A percentile compares a stretch with the other conserved stretches of the same genome.
These are phyloP conservation scores for Achroia grisella DNA, from an alignment of 1,140 invertebrate species.

Conservation along the genomic window DNA sequence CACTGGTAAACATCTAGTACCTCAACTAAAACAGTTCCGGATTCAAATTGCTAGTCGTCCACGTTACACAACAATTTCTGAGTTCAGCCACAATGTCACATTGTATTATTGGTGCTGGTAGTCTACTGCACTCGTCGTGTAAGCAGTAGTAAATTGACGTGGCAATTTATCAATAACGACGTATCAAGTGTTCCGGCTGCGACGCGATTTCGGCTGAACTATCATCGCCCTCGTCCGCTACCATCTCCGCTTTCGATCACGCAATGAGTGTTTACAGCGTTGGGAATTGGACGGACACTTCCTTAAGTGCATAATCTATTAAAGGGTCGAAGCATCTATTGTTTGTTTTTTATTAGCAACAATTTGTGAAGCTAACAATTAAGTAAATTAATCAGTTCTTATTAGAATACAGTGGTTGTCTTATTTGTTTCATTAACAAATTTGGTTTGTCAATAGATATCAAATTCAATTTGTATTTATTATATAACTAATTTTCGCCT, in stretches of 20 bases:
- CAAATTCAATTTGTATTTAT: too few species aligned
- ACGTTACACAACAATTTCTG: not conserved
- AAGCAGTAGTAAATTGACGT: conserved; percentile 38
- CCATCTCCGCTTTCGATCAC: conserved; percentile 6
- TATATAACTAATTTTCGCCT: too few species aligned
- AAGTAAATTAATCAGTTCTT: too few species aligned
- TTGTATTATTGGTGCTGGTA: conserved; percentile 12
- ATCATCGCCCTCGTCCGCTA: conserved; percentile 25
- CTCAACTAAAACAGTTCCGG: too few species aligned
- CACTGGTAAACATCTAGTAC: too few species aligned
- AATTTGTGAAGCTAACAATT: too few species aligned
- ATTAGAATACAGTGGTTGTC: too few species aligned
- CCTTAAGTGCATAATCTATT: not conserved
- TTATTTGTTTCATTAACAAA: too few species aligned
- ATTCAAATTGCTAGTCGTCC: too few species aligned
- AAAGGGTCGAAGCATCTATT: too few species aligned
- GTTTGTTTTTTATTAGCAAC: too few species aligned
- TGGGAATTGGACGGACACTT: not conserved
- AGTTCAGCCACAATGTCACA: conserved; percentile 2
- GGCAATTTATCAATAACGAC: conserved; percentile 69
- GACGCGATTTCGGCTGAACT: conserved; percentile 37
- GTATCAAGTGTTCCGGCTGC: conserved; percentile 58
- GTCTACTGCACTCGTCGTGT: conserved; percentile 27
- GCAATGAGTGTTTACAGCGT: conserved; percentile 4
- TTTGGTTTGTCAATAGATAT: too few species aligned